phyloP scores from a whole-genome alignment of 2,113 vertebrate genomes.

The Chiloscyllium plagiosum region DNA sequence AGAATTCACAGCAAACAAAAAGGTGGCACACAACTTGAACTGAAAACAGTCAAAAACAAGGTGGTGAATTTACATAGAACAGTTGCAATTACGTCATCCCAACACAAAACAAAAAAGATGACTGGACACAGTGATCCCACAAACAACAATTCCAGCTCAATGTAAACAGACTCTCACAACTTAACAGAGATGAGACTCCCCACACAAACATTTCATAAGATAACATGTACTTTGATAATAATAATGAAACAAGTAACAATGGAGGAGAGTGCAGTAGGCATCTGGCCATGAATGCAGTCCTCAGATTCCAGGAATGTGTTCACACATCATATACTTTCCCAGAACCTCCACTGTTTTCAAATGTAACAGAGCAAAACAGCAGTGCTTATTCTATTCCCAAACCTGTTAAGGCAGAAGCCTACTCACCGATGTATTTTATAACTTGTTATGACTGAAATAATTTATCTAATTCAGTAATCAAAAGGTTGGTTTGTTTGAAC shows the following conservation, averaged over 20 bases:
- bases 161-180: neutral
- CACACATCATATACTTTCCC: neutral
- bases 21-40: neutral
- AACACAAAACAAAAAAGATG: neutral
- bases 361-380: neutral
- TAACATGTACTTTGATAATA: neutral
- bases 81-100: neutral
- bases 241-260: neutral
- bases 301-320: neutral
- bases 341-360: neutral
- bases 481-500: neutral
- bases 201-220: neutral
- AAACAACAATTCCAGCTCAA: neutral
- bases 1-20: neutral
- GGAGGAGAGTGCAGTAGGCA: neutral
- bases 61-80: neutral
- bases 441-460: neutral
- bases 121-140: neutral
- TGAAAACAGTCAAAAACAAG: neutral
- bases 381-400: conserved; percentile 4
- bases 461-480: neutral
- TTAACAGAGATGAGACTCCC: neutral
- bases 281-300: neutral
- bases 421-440: neutral
- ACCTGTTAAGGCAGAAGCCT: neutral